Conservation (phyloP, 2,888 invertebrate species). For the Hartigia nigra region DNA sequence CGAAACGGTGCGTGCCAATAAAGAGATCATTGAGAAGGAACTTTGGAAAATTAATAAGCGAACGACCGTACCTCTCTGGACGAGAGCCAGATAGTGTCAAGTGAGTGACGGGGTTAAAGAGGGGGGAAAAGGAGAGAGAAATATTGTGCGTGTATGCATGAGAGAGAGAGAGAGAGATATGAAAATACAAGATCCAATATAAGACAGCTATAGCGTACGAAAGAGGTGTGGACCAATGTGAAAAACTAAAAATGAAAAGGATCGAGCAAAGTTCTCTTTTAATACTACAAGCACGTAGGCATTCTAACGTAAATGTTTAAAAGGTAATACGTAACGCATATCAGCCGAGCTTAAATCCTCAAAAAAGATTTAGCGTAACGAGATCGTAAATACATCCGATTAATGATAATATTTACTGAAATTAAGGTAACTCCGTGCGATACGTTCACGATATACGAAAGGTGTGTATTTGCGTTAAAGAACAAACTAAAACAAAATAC, state of each 20-base stretch:
- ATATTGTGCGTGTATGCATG: background rate
- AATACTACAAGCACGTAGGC: background rate
- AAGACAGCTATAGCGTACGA: background rate
- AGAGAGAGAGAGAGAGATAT: background rate
- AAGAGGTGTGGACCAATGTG: background rate
- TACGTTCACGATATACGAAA: background rate
- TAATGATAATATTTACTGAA: conserved; percentile 8
- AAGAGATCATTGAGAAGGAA: background rate
- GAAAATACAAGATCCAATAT: background rate
- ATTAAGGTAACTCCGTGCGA: background rate
- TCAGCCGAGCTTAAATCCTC: background rate
- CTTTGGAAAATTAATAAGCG: background rate
- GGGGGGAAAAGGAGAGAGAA: background rate
- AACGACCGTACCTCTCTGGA: background rate
- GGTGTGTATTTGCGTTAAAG: background rate
- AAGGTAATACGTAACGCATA: background rate
- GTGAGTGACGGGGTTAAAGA: background rate
- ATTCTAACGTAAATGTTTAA: background rate
- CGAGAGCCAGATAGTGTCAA: background rate
- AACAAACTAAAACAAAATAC: no score
- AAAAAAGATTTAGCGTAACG: conserved; percentile 1
- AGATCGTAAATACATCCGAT: background rate
- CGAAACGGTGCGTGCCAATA: background rate
- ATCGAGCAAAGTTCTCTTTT: background rate
- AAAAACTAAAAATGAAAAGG: background rate